Evolutionary conservation across 2,888 invertebrate species (phyloP).

Genomic region (Rotaria socialis): DNA sequence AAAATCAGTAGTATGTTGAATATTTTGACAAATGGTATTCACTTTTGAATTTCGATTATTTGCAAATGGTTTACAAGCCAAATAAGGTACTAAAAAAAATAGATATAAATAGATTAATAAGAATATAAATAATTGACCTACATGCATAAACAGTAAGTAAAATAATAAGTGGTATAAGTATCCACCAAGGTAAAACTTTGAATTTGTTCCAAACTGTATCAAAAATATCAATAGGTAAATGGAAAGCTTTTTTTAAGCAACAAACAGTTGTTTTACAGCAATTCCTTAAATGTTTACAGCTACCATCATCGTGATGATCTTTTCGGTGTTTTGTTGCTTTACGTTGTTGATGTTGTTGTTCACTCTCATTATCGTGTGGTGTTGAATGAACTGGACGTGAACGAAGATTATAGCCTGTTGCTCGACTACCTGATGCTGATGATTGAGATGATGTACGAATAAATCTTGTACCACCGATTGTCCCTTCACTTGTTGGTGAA

Average conservation of each 20-base stretch:
- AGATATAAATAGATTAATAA: not conserved
- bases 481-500: not conserved
- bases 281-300: not conserved
- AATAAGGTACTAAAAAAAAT: not conserved
- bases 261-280: not conserved
- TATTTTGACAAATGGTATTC: not conserved
- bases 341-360: not conserved
- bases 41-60: not conserved
- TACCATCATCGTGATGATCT: not conserved
- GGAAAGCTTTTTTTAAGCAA: not conserved
- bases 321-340: not conserved
- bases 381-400: slow-evolving; percentile 17
- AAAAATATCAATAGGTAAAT: not conserved
- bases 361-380: not conserved
- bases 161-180: not conserved
- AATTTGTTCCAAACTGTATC: not conserved
- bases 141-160: not conserved
- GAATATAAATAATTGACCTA: not conserved
- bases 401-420: slow-evolving; percentile 25
- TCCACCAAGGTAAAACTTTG: not conserved
- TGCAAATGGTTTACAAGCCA: not conserved
- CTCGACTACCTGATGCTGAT: not conserved
- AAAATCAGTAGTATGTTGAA: not conserved
- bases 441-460: slow-evolving; percentile 22
- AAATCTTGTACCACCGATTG: not conserved